phyloP scores from a whole-genome alignment of 2,797 vertebrate genomes.

The Cirrhinus molitorella region DNA sequence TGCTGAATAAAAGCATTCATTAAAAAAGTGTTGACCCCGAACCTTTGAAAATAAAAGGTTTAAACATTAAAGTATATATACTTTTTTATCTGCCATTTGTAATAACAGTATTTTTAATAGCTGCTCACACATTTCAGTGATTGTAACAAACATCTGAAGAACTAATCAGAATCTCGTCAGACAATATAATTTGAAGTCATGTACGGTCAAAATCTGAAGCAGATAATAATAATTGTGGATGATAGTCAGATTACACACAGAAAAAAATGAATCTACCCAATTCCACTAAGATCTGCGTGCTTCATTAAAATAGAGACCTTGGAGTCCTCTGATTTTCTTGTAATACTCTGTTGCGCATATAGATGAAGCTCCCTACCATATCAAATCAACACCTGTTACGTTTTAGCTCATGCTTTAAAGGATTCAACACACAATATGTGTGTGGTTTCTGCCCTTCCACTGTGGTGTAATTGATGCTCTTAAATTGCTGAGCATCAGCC shows the following conservation, averaged over 20 bases:
- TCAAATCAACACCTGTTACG: slow-evolving; percentile 5
- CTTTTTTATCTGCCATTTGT: neutral
- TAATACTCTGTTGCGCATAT: neutral
- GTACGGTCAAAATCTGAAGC: neutral
- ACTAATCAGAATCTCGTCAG: neutral
- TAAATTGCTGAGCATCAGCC: slow-evolving; percentile 26
- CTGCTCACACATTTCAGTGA: neutral
- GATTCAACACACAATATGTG: slow-evolving; percentile 10
- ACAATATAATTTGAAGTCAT: neutral
- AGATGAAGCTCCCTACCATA: neutral
- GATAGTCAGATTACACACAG: neutral
- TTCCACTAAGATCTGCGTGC: neutral
- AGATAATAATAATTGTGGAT: slow-evolving; percentile 7
- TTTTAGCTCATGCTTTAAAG: slow-evolving; percentile 6
- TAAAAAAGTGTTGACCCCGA: neutral
- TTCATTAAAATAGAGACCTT: slow-evolving; percentile 3
- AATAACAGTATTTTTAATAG: slow-evolving; percentile 2
- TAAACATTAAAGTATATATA: neutral
- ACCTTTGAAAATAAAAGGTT: neutral
- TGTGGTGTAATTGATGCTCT: slow-evolving; percentile 37
- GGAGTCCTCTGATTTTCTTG: neutral
- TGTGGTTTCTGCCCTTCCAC: slow-evolving; percentile 31
- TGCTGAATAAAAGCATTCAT: neutral
- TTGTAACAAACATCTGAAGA: neutral
- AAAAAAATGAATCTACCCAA: neutral